Base-by-base conservation (phyloP, 1,140 invertebrate genomes). In the Microplitis mediator region DNA sequence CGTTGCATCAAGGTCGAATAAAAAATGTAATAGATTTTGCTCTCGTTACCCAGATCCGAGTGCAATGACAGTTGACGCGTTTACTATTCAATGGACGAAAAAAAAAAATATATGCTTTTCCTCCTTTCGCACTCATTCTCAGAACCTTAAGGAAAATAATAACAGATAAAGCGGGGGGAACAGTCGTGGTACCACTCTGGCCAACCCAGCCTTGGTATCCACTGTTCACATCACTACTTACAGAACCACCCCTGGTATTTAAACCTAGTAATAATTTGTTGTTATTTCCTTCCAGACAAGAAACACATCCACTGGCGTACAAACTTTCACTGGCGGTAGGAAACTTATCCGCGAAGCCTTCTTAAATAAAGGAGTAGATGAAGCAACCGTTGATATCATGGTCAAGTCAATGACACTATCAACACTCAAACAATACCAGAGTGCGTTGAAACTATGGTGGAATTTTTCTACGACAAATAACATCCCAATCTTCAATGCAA, bases 91-190 rank as follows among this genome's bases (percentile, higher is more conserved):
- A 34, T 62, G 69, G 69, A 62, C 69, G 5, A n/a, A 50, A 45
- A n/a, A 16, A 58, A 31, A 39, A 61, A 58, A 54, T 54, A 54
- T 54, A 76, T 45, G 72, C 72, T 16, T 76, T 73, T 52, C 70
- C 71, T 32, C 65, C 71, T 54, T 75, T 75, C 36, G 14, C 71
- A 16, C 67, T 75, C 23, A 31, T 73, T 8, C n/a, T 75, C 3
- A 69, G 45, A 70, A 63, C 45, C 1, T 60, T 70, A 36, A 64
- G 56, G 73, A 39, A n/a, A n/a, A n/a, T n/a, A n/a, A n/a, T n/a
- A 75, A 70, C 39, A n/a, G 74, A 73, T 54, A 50, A 39, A 39
- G 5, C 36, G 1, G 36, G 9, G 36, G 36, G 36, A 39, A 39
- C 36, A 39, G 36, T 39, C 36, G 36, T 39, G 36, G 36, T 39